phyloP scores from a whole-genome alignment of 2,888 invertebrate species.

The Microplitis deprimator region DNA sequence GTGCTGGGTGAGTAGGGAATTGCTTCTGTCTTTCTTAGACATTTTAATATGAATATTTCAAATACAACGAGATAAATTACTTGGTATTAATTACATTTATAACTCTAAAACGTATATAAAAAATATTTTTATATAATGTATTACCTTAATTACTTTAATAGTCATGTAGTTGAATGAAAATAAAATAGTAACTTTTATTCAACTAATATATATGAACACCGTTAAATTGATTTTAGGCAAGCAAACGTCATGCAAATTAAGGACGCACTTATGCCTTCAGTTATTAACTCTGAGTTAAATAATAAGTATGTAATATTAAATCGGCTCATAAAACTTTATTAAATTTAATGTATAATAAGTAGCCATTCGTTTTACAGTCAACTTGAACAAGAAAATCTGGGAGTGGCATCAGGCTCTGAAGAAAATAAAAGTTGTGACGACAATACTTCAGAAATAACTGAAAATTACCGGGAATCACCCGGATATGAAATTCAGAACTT shows the following conservation, averaged over 20 bases:
- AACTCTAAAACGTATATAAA: background rate
- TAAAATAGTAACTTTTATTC: background rate
- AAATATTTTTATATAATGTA: background rate
- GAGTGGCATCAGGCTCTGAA: conserved; percentile 52
- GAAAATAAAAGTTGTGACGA: conserved; percentile 56
- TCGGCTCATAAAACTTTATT: conserved; percentile 11
- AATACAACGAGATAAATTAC: background rate
- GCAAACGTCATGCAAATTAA: conserved; percentile 65
- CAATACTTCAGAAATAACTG: conserved; percentile 37
- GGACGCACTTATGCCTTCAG: conserved; percentile 61
- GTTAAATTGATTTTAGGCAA: conserved; percentile 48
- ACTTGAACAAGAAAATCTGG: conserved; percentile 57
- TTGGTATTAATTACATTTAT: background rate
- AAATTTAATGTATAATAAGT: background rate
- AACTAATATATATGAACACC: conserved; percentile 4
- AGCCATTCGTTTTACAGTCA: conserved; percentile 41
- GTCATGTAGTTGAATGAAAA: background rate
- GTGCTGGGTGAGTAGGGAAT: conserved; percentile 59
- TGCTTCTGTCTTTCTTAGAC: conserved; percentile 51
- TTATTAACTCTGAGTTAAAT: conserved; percentile 63
- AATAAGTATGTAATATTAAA: conserved; percentile 61
- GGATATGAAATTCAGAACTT: conserved; percentile 56
- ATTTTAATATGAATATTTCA: background rate
- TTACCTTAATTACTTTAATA: background rate
- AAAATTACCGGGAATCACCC: conserved; percentile 38